These are phyloP conservation scores for Heloderma charlesbogerti DNA, from an alignment of 2,113 vertebrate genomes.

Conservation along the genomic window DNA sequence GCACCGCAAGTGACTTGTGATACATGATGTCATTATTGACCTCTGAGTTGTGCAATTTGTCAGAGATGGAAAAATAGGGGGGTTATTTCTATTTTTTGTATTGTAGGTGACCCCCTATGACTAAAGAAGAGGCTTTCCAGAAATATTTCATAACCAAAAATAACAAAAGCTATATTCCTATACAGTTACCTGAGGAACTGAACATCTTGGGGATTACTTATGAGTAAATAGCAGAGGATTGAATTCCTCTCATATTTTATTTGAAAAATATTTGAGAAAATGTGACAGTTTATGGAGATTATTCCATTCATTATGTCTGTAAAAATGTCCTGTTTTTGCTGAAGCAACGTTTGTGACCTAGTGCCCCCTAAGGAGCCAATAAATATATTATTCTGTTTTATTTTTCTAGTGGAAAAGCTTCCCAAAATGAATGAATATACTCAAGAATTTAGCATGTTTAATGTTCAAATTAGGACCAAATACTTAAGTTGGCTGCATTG, in stretches of 20 bases:
- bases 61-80: conserved; percentile 32
- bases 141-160: neutral
- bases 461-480: neutral
- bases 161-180: neutral
- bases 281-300: neutral
- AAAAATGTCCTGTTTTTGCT: neutral
- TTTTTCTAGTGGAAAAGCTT: neutral
- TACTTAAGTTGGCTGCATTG: neutral
- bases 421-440: neutral
- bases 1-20: conserved; percentile 59
- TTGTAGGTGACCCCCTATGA: neutral
- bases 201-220: neutral
- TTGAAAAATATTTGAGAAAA: neutral
- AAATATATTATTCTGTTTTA: neutral
- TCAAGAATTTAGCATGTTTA: neutral
- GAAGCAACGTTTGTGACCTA: neutral
- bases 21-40: conserved; percentile 69
- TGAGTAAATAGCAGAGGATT: neutral
- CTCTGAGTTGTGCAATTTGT: conserved; percentile 65
- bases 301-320: neutral
- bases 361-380: neutral
- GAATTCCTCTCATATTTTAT: conserved; percentile 16
- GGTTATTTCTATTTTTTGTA: conserved; percentile 7
- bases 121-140: conserved; percentile 21
- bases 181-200: neutral